Conservation (phyloP, 2,888 invertebrate species). For the Lordiphosa fenestrarum region DNA sequence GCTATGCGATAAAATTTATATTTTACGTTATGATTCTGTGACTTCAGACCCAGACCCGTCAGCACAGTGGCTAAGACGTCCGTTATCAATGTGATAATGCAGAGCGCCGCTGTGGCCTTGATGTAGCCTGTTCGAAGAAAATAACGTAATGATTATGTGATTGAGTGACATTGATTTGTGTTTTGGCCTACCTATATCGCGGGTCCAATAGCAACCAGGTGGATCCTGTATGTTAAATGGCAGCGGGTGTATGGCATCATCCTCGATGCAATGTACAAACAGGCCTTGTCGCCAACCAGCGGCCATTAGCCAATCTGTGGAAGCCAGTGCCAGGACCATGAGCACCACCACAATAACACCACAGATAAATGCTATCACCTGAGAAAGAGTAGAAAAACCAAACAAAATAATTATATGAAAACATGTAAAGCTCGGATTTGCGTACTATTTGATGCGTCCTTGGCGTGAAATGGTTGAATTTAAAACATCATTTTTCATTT, state of each 20-base stretch:
- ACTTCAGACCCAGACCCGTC: slow-evolving; percentile 93
- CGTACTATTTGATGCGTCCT: too few species aligned
- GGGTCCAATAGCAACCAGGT: slow-evolving; percentile 91
- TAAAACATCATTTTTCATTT: too few species aligned
- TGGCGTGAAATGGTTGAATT: too few species aligned
- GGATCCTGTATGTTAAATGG: slow-evolving; percentile 91
- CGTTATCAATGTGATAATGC: slow-evolving; percentile 92
- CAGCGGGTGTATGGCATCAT: slow-evolving; percentile 89
- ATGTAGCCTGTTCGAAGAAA: slow-evolving; percentile 84
- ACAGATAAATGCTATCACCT: slow-evolving; percentile 98
- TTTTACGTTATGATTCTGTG: slow-evolving; percentile 94
- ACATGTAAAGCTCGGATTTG: too few species aligned
- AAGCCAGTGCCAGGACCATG: slow-evolving; percentile 95
- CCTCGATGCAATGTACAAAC: slow-evolving; percentile 95
- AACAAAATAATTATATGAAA: too few species aligned
- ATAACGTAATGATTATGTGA: background rate
- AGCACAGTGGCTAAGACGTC: slow-evolving; percentile 93
- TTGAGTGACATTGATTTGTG: background rate
- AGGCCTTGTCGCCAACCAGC: slow-evolving; percentile 95
- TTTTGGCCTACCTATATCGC: slow-evolving; percentile 84
- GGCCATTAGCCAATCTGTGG: slow-evolving; percentile 97
- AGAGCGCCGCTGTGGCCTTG: slow-evolving; percentile 93
- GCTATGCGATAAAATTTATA: slow-evolving; percentile 97
- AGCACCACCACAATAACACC: slow-evolving; percentile 94
- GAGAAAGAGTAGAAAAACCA: background rate